Conservation (phyloP, 1,140 invertebrate species). For the Atta colombica region DNA sequence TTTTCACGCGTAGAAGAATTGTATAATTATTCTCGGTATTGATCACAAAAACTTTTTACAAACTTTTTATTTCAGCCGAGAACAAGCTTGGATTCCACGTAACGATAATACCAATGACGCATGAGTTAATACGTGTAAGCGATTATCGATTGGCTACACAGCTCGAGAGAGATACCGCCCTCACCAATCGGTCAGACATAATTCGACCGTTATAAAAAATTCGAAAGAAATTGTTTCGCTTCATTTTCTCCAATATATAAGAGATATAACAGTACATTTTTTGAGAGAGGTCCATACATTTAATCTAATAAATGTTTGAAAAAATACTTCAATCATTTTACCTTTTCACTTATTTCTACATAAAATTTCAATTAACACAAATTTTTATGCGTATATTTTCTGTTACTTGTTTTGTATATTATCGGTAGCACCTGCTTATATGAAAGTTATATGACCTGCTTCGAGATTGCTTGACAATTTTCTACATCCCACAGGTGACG, state of each 20-base stretch:
- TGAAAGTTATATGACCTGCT: constrained; percentile 45
- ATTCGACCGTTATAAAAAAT: constrained; percentile 71
- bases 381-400: not conserved
- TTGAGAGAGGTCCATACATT: not conserved
- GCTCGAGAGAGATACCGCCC: constrained; percentile 69
- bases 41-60: constrained; percentile 13
- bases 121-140: constrained; percentile 71
- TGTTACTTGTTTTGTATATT: not conserved
- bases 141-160: constrained; percentile 82
- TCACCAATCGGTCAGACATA: constrained; percentile 70
- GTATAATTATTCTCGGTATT: constrained; percentile 10
- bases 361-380: not conserved
- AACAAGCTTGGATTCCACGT: constrained; percentile 60
- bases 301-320: not conserved
- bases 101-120: constrained; percentile 74
- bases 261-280: not conserved
- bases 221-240: constrained; percentile 48
- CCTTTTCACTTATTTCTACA: not conserved
- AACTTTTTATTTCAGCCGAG: constrained; percentile 26
- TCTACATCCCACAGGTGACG: constrained; percentile 61
- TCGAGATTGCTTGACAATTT: constrained; percentile 25
- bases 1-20: not conserved
- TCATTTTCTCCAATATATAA: constrained; percentile 30
- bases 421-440: constrained; percentile 61
- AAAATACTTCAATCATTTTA: not conserved